These are phyloP conservation scores for Lasius platythorax DNA, from an alignment of 2,888 invertebrate species.

Conservation along the genomic window DNA sequence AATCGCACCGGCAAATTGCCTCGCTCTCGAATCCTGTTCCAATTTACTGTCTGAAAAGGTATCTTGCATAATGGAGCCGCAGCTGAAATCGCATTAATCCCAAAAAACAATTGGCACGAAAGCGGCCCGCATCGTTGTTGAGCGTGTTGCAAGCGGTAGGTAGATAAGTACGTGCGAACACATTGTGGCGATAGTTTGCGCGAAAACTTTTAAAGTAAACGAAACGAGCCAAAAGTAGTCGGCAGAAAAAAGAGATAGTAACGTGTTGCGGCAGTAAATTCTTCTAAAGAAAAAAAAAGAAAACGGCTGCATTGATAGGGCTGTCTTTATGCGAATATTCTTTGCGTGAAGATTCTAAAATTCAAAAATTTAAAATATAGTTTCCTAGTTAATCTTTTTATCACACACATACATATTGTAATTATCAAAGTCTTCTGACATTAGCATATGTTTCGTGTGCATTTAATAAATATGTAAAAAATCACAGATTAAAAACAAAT, in stretches of 20 bases:
- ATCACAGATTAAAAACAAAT: neutral
- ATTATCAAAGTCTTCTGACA: neutral
- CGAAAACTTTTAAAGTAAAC: constrained; percentile 47
- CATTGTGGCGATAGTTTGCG: constrained; percentile 24
- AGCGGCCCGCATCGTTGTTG: constrained; percentile 21
- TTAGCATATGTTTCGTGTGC: no score
- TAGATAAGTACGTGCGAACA: constrained; percentile 43
- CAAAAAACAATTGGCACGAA: constrained; percentile 52
- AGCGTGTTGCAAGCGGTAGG: constrained; percentile 29
- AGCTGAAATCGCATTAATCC: constrained; percentile 45
- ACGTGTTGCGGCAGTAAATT: constrained; percentile 10
- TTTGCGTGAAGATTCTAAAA: neutral
- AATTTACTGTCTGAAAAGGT: constrained; percentile 48
- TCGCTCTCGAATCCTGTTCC: constrained; percentile 17
- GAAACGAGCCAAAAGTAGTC: constrained; percentile 30
- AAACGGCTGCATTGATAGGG: neutral
- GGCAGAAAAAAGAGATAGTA: neutral
- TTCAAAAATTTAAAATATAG: neutral
- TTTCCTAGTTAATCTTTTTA: neutral
- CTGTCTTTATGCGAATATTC: neutral
- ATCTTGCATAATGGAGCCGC: constrained; percentile 43
- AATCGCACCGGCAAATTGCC: constrained; percentile 27
- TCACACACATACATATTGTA: neutral
- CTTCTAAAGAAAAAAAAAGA: neutral
- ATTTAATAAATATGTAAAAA: neutral